These are phyloP conservation scores for Platyura marginata DNA, from an alignment of 1,140 invertebrate species.

Conservation along the genomic window DNA sequence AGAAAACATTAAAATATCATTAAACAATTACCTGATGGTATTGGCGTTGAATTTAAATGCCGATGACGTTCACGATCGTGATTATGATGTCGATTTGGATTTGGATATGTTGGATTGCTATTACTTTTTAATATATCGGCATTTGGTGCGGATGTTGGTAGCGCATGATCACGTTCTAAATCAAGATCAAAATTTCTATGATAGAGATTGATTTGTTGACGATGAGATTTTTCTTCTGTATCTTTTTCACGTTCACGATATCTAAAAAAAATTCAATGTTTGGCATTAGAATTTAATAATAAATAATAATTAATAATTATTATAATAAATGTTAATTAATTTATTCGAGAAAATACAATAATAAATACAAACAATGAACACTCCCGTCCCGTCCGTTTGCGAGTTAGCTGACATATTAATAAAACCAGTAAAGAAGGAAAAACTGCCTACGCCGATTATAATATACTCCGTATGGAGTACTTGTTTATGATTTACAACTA, in stretches of 20 bases:
- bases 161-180: constrained; percentile 41
- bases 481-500: too few relatives aligned
- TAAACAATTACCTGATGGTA: constrained; percentile 27
- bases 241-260: constrained; percentile 5
- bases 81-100: constrained; percentile 30
- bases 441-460: too few relatives aligned
- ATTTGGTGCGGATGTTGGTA: constrained; percentile 48
- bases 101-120: constrained; percentile 46
- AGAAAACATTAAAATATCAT: constrained; percentile 9
- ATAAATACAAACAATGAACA: too few relatives aligned
- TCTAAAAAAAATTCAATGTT: constrained; percentile 5
- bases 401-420: too few relatives aligned
- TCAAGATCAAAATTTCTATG: constrained; percentile 36
- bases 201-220: constrained; percentile 11
- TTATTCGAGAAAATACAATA: too few relatives aligned
- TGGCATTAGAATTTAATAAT: too few relatives aligned
- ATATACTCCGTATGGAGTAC: too few relatives aligned
- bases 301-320: too few relatives aligned
- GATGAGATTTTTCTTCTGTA: constrained; percentile 2
- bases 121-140: constrained; percentile 50
- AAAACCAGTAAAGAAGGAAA: too few relatives aligned
- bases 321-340: too few relatives aligned
- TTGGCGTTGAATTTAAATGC: constrained; percentile 19
- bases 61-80: constrained; percentile 16
- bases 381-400: too few relatives aligned